Conservation (phyloP, 2,888 invertebrate genomes). For the Scaptomyza reducta region DNA sequence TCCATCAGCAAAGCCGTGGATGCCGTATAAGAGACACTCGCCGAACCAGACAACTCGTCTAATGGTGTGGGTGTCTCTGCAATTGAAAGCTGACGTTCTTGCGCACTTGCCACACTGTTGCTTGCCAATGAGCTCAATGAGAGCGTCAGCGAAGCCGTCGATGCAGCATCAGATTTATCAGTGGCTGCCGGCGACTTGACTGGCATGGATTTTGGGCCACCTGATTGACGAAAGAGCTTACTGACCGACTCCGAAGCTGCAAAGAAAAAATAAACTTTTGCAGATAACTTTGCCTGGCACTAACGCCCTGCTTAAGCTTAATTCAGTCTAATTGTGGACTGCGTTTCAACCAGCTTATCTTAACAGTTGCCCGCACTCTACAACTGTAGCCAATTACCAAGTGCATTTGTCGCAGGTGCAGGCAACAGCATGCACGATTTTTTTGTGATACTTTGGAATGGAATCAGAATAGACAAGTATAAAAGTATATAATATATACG, state of each 20-base stretch:
- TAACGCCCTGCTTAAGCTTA: conserved; percentile 5
- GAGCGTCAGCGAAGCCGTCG: conserved; percentile 75
- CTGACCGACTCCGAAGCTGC: conserved; percentile 83
- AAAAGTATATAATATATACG: too few relatives aligned
- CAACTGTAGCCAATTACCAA: too few relatives aligned
- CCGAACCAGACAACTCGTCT: conserved; percentile 64
- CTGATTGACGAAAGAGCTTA: conserved; percentile 83
- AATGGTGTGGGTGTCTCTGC: conserved; percentile 63
- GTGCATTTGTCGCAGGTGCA: too few relatives aligned
- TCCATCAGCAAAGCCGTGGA: conserved; percentile 80
- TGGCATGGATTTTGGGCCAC: conserved; percentile 67
- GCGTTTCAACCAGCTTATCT: too few relatives aligned
- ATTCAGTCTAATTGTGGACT: too few relatives aligned
- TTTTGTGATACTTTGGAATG: too few relatives aligned
- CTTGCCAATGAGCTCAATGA: conserved; percentile 83
- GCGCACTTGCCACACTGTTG: conserved; percentile 69
- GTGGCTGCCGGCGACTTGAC: conserved; percentile 51
- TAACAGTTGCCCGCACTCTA: too few relatives aligned
- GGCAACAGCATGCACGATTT: too few relatives aligned
- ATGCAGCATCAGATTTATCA: conserved; percentile 71
- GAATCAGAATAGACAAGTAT: too few relatives aligned
- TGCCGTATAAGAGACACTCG: conserved; percentile 75
- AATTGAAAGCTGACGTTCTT: conserved; percentile 60
- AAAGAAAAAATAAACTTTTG: conserved; percentile 48
- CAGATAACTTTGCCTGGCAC: conserved; percentile 65